These are phyloP conservation scores for Microtus agrestis DNA, from an alignment of 2,797 vertebrate genomes.

Conservation along the genomic window DNA sequence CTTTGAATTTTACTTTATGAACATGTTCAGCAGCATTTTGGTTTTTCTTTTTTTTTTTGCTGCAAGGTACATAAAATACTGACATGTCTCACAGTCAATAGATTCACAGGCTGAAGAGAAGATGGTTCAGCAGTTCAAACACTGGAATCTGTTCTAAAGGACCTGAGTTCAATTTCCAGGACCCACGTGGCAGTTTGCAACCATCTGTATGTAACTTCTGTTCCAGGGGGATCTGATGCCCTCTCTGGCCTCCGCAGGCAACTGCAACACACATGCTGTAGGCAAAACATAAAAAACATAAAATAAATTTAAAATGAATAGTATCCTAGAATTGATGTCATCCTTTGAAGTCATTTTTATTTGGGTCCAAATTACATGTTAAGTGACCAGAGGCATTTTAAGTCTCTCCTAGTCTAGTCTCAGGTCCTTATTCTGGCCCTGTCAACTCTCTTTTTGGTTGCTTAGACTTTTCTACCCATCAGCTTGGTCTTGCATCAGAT, in stretches of 20 bases:
- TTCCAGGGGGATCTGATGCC: background rate
- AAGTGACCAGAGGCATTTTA: slow-evolving; percentile 33
- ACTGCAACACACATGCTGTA: background rate
- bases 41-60: background rate
- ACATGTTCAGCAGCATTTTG: slow-evolving; percentile 49
- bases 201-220: background rate
- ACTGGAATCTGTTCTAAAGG: background rate
- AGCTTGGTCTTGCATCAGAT: slow-evolving; percentile 32
- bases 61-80: slow-evolving; percentile 3
- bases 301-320: background rate
- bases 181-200: background rate
- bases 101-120: background rate
- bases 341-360: slow-evolving; percentile 61
- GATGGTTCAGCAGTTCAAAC: background rate
- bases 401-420: slow-evolving; percentile 21
- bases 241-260: background rate
- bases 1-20: slow-evolving; percentile 44
- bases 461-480: slow-evolving; percentile 55
- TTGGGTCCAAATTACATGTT: slow-evolving; percentile 23
- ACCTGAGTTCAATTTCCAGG: background rate
- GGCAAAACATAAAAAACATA: background rate
- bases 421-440: slow-evolving; percentile 28
- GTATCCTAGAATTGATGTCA: slow-evolving; percentile 48
- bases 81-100: slow-evolving; percentile 3
- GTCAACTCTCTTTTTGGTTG: slow-evolving; percentile 2